Percentiles rank a stretch among this genome's conserved stretches.
These are phyloP conservation scores for Rhinolophus ferrumequinum DNA, from an alignment of 2,113 vertebrate species.

Conservation along the genomic window DNA sequence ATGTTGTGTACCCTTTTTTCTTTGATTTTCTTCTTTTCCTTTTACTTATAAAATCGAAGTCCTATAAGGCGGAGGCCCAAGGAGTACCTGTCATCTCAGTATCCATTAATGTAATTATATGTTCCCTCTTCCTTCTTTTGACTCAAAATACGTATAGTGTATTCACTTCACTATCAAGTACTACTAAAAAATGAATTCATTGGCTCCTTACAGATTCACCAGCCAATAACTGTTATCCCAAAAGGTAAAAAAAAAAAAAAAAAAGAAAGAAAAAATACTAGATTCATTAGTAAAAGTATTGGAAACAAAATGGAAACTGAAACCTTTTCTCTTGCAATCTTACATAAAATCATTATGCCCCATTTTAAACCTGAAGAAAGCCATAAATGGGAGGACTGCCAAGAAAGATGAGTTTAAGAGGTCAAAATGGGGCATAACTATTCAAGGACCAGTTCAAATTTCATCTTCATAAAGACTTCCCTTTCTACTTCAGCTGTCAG, in stretches of 20 bases:
- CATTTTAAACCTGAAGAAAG: not conserved
- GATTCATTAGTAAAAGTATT: conserved; percentile 5
- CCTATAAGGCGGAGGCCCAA: not conserved
- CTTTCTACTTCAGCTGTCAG: not conserved
- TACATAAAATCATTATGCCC: not conserved
- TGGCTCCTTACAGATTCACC: not conserved
- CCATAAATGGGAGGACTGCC: not conserved
- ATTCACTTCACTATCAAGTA: not conserved
- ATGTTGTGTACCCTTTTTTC: not conserved
- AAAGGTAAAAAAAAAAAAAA: not conserved
- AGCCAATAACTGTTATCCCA: not conserved
- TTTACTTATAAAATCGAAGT: not conserved
- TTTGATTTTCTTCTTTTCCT: not conserved
- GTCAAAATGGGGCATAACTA: no score
- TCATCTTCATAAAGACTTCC: not conserved
- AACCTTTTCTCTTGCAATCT: not conserved
- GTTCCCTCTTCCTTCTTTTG: not conserved
- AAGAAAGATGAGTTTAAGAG: not conserved
- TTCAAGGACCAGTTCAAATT: not conserved
- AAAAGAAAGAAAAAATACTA: not conserved
- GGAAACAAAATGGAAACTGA: not conserved
- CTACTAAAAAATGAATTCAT: not conserved
- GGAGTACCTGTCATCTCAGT: not conserved
- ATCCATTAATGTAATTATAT: not conserved
- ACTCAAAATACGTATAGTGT: not conserved